Conservation (phyloP, 2,888 invertebrate species). For the Calameuta filiformis region DNA sequence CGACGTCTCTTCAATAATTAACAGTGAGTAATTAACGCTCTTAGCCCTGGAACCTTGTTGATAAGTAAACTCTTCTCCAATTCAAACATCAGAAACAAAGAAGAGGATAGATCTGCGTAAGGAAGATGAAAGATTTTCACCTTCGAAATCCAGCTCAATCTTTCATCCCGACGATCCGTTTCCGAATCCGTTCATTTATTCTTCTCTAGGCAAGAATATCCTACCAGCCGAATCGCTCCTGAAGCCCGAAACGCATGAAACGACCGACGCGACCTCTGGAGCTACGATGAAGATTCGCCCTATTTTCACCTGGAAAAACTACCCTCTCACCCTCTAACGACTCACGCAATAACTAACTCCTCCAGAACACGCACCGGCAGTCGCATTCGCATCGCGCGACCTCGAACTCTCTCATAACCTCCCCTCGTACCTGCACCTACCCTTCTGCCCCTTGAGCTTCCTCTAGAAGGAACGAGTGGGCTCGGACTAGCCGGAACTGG, state of each 20-base stretch:
- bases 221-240: too few species aligned
- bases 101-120: neutral
- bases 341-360: conserved; percentile 29
- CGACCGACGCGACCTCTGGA: neutral
- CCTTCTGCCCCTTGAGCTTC: too few species aligned
- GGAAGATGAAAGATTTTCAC: neutral
- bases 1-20: conserved; percentile 21
- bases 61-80: neutral
- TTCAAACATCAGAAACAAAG: neutral
- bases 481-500: neutral
- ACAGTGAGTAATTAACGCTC: conserved; percentile 30
- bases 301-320: neutral
- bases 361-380: conserved; percentile 13
- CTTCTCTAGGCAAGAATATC: neutral
- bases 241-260: neutral
- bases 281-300: neutral
- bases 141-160: conserved; percentile 9
- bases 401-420: neutral
- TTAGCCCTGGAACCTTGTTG: too few species aligned
- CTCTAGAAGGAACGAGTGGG: neutral
- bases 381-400: neutral
- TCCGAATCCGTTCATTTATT: neutral
- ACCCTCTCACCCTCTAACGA: conserved; percentile 5
- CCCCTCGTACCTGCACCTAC: neutral
- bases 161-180: conserved; percentile 12